A percentile compares a stretch with the other conserved stretches of the same genome.
Conservation (phyloP, 2,113 vertebrate species). For the Colius striatus region DNA sequence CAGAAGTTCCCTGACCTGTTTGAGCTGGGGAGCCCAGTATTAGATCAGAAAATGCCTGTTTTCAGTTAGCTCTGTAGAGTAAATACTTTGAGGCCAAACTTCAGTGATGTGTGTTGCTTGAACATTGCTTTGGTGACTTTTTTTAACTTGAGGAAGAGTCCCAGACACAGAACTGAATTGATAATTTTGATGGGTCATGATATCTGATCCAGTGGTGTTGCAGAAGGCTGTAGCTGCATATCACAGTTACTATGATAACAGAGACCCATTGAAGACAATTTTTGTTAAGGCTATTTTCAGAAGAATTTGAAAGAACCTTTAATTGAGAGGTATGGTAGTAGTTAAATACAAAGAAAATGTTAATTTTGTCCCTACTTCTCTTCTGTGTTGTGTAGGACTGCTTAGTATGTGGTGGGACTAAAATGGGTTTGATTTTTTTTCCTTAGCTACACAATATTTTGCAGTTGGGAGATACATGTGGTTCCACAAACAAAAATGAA, state of each 20-base stretch:
- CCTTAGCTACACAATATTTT: not conserved
- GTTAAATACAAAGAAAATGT: not conserved
- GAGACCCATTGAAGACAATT: not conserved
- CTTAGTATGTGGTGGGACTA: not conserved
- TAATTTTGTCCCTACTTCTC: not conserved
- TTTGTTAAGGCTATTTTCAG: not conserved
- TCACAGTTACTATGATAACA: not conserved
- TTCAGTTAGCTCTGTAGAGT: not conserved
- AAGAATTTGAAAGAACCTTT: not conserved
- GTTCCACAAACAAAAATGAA: not conserved
- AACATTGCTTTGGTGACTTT: not conserved
- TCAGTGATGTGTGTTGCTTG: not conserved
- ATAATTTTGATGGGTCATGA: not conserved
- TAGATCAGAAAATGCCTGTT: not conserved
- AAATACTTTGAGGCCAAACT: not conserved
- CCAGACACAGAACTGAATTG: not conserved
- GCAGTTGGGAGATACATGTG: not conserved
- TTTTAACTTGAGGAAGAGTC: not conserved
- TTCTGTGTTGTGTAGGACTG: not conserved
- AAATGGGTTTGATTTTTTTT: not conserved
- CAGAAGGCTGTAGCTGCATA: not conserved
- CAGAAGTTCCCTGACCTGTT: no score
- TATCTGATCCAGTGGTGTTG: not conserved
- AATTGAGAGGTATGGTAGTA: not conserved
- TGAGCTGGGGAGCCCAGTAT: not conserved